phyloP scores from a whole-genome alignment of 2,113 vertebrate genomes.

The Cryptotis parvus region DNA sequence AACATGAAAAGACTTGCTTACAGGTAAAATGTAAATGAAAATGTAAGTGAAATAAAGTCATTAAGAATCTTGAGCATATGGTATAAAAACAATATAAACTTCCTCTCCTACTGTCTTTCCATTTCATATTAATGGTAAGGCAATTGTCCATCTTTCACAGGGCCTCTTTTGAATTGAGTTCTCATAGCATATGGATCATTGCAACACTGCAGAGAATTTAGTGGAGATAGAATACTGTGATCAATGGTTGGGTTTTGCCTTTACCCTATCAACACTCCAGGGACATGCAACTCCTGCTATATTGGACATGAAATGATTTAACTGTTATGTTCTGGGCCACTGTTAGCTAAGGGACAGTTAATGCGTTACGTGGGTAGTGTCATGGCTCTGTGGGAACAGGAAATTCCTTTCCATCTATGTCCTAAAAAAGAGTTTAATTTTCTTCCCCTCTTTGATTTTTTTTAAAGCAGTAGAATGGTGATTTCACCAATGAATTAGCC shows the following conservation, averaged over 20 bases:
- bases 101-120: background rate
- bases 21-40: background rate
- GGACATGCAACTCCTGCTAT: background rate
- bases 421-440: constrained; percentile 9
- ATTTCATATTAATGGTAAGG: constrained; percentile 39
- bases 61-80: constrained; percentile 25
- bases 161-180: background rate
- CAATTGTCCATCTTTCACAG: background rate
- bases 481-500: background rate
- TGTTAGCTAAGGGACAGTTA: background rate
- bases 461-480: background rate
- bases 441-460: background rate
- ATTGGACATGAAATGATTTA: constrained; percentile 34
- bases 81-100: constrained; percentile 2
- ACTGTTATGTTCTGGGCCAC: background rate
- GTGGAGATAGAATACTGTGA: constrained; percentile 1
- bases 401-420: constrained; percentile 7
- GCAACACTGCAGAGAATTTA: background rate
- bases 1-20: constrained; percentile 48
- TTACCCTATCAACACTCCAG: background rate
- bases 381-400: background rate
- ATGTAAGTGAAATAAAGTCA: constrained; percentile 45
- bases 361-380: background rate
- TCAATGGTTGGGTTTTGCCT: background rate
- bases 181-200: background rate